A percentile compares a stretch with the other conserved stretches of the same genome.
Evolutionary conservation across 2,797 vertebrate genomes (phyloP).

Genomic region (Tadarida brasiliensis): DNA sequence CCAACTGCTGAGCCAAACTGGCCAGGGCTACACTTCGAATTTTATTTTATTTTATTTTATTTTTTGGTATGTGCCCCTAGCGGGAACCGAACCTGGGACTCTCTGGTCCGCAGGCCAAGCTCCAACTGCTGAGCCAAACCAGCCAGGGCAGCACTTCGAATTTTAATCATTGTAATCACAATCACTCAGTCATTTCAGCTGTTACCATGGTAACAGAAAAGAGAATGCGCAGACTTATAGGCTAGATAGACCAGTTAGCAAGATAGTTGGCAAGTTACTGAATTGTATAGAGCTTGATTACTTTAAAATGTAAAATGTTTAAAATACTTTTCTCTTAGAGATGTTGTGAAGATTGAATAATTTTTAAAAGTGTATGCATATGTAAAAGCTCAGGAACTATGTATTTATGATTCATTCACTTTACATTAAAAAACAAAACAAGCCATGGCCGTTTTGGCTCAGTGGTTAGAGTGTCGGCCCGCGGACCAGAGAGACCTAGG

Average conservation of each 20-base stretch:
- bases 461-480: no score
- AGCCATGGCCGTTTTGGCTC: no score
- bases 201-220: neutral
- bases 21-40: no score
- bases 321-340: neutral
- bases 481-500: no score
- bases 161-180: neutral
- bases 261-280: neutral
- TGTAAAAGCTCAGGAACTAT: neutral
- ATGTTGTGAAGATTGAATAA: neutral
- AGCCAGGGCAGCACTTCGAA: no score
- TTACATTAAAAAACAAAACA: neutral
- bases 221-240: neutral
- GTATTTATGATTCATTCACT: neutral
- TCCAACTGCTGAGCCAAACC: no score
- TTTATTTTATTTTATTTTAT: no score
- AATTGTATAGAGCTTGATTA: conserved; percentile 1
- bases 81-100: no score
- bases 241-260: neutral
- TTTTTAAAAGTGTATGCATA: neutral
- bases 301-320: neutral
- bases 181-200: neutral
- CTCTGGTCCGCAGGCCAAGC: no score
- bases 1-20: no score
- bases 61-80: no score